phyloP scores from a whole-genome alignment of 2,888 invertebrate genomes.

The Phania funesta region DNA sequence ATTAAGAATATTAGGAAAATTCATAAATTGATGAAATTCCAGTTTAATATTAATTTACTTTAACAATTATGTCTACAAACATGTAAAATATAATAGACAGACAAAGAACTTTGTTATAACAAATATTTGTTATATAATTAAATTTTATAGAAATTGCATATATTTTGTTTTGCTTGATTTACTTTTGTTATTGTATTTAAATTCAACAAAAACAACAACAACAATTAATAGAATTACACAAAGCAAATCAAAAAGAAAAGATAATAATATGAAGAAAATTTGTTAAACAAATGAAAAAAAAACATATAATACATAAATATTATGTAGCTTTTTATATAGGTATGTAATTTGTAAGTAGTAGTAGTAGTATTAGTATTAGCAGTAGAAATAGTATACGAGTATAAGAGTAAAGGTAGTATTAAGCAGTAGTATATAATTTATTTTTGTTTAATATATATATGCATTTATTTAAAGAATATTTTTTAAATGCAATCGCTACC shows the following conservation, averaged over 20 bases:
- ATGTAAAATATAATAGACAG: too few relatives aligned
- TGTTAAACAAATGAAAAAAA: slow-evolving; percentile 31
- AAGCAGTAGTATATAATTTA: slow-evolving; percentile 51
- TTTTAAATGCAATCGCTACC: slow-evolving; percentile 86
- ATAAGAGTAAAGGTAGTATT: slow-evolving; percentile 20
- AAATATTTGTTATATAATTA: not conserved
- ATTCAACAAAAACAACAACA: slow-evolving; percentile 20
- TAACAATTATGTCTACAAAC: too few relatives aligned
- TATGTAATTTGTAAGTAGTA: slow-evolving; percentile 43
- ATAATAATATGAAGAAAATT: not conserved
- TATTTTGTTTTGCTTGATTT: not conserved
- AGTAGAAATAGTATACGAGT: slow-evolving; percentile 7
- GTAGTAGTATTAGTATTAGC: slow-evolving; percentile 28
- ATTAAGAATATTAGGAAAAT: not conserved
- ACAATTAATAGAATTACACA: slow-evolving; percentile 59
- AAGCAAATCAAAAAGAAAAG: slow-evolving; percentile 24
- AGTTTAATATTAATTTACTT: too few relatives aligned
- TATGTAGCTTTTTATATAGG: slow-evolving; percentile 40
- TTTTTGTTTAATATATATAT: slow-evolving; percentile 73
- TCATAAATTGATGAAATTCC: too few relatives aligned
- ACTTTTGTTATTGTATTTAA: not conserved
- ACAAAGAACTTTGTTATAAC: too few relatives aligned
- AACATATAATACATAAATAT: slow-evolving; percentile 28
- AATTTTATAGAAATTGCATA: slow-evolving; percentile 25
- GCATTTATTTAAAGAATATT: slow-evolving; percentile 70